phyloP scores from a whole-genome alignment of 2,797 vertebrate genomes.

The Parauchenoglanis punctatus region DNA sequence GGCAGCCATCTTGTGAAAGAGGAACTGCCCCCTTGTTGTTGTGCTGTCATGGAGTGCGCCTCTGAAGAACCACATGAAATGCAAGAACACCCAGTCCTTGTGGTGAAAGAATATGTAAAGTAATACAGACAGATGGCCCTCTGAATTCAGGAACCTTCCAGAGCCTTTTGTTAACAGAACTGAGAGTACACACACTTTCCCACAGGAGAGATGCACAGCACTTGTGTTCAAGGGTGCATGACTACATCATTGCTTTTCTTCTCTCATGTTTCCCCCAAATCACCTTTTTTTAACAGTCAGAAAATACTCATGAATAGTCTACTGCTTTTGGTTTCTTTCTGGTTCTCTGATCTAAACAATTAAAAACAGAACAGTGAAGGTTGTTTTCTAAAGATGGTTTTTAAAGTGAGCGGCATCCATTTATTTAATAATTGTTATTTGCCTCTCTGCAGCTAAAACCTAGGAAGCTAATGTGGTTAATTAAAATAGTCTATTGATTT shows the following conservation, averaged over 20 bases:
- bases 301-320: not conserved
- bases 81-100: slow-evolving; percentile 74
- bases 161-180: slow-evolving; percentile 74
- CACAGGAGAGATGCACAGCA: slow-evolving; percentile 68
- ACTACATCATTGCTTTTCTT: slow-evolving; percentile 9
- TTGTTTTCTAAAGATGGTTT: not conserved
- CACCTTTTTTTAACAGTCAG: slow-evolving; percentile 11
- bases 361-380: not conserved
- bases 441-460: not conserved
- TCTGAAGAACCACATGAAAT: slow-evolving; percentile 70
- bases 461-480: not conserved
- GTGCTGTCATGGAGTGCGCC: slow-evolving; percentile 65
- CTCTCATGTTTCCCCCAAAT: slow-evolving; percentile 10
- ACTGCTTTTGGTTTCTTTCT: not conserved
- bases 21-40: slow-evolving; percentile 69
- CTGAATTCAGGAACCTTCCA: slow-evolving; percentile 79
- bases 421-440: too few species aligned
- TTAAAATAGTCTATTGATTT: not conserved
- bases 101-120: slow-evolving; percentile 83
- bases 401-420: not conserved
- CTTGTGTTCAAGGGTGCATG: slow-evolving; percentile 50
- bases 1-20: slow-evolving; percentile 73
- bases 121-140: slow-evolving; percentile 82
- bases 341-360: not conserved
- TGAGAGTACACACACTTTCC: slow-evolving; percentile 76